Base-by-base conservation (phyloP, 2,888 invertebrate species). In the Taenaris catops region DNA sequence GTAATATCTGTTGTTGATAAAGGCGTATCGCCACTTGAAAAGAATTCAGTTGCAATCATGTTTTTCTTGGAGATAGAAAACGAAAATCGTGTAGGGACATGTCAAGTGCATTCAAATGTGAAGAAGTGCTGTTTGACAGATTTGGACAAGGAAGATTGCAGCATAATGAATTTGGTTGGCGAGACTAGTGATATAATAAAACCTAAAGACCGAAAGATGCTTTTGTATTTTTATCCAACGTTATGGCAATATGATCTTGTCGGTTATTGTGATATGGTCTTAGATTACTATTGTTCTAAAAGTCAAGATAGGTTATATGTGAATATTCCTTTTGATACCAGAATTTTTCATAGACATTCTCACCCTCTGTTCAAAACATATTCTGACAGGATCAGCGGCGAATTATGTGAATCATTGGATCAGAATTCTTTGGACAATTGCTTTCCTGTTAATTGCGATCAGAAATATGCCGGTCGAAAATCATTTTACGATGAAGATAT, bases 41-140 rank as follows among this genome's bases (percentile, higher is more conserved):
- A 42, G 14, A 51, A 66, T 17, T 71, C 80, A 1, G 48, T 78
- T 5, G 81, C 63, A 1, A 56, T 81, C 28, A 69, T 68, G 37
- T 70, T 83, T 42, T 81, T 53, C 37, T 41, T 81, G 11, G 69
- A 76, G 11, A 27, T 78, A 14, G 67, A 65, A 44, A 80, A 79
- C 38, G 48, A 47, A 25, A 56, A 70, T 36, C 55, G 50, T 8
- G 17, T 27, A 1, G 46, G 34, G 14, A 8, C 44, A 23, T 80
- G 76, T 44, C 49, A 38, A 34, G 41, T 74, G 8, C 44, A 46
- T 10, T 53, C 63, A 5, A 51, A 41, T 42, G 40, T 58, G 4
- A 60, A 61, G 45, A 60, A 51, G 48, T 80, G 76, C 44, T 78
- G 71, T 48, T 41, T 73, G 19, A 38, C 46, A 25, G 58, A 70